phyloP scores from a whole-genome alignment of 2,797 vertebrate species.

The Potorous gilbertii region DNA sequence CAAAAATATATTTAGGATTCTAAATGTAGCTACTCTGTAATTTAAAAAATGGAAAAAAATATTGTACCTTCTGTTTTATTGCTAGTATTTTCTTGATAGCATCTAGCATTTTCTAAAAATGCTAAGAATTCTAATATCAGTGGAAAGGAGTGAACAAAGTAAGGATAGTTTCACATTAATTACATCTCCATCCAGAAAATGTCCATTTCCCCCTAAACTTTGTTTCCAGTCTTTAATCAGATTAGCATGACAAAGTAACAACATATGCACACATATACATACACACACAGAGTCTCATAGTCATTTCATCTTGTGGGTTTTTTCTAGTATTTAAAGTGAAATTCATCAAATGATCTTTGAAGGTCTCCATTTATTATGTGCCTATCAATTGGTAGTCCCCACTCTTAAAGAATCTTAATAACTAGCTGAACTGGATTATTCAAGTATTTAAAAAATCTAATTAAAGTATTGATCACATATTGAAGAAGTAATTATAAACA shows the following conservation, averaged over 20 bases:
- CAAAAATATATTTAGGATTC: neutral
- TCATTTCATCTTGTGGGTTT: neutral
- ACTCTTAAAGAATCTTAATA: neutral
- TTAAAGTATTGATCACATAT: neutral
- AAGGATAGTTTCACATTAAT: neutral
- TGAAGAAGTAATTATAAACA: neutral
- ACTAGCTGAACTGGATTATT: neutral
- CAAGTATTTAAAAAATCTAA: constrained; percentile 23
- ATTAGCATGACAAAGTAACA: neutral
- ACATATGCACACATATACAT: neutral
- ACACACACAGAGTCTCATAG: neutral
- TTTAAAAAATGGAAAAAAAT: neutral
- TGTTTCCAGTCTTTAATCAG: neutral
- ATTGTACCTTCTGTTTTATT: neutral
- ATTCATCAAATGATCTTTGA: neutral
- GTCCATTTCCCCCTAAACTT: neutral
- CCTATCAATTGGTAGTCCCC: neutral
- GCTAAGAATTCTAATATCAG: neutral
- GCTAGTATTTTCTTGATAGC: neutral
- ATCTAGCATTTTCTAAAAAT: neutral
- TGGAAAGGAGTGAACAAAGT: neutral
- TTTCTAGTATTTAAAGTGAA: neutral
- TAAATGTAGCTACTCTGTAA: neutral
- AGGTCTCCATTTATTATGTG: neutral
- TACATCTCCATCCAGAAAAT: neutral